These are phyloP conservation scores for Phyllostomus discolor DNA, from an alignment of 2,113 vertebrate genomes.

Conservation along the genomic window DNA sequence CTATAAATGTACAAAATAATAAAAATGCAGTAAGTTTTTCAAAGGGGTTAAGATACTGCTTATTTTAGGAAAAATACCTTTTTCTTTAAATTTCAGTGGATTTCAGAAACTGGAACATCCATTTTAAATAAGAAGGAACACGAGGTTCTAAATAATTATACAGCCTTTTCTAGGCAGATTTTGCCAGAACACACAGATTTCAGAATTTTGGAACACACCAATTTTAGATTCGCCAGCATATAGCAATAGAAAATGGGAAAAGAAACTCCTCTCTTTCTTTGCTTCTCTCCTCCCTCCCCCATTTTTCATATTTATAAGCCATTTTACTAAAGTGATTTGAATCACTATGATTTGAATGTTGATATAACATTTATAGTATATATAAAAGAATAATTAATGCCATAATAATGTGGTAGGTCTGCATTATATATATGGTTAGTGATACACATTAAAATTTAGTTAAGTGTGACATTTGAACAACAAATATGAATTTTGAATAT, in stretches of 20 bases:
- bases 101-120: background rate
- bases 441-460: background rate
- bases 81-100: background rate
- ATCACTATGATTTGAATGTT: background rate
- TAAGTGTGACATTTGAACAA: background rate
- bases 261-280: background rate
- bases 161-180: background rate
- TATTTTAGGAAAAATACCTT: background rate
- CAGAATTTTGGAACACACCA: background rate
- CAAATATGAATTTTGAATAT: background rate
- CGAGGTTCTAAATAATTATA: slow-evolving; percentile 9
- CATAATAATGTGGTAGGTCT: background rate
- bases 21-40: background rate
- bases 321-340: background rate
- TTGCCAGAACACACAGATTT: slow-evolving; percentile 43
- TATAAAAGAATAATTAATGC: background rate
- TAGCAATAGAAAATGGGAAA: background rate
- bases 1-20: background rate
- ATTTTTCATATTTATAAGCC: background rate
- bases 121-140: slow-evolving; percentile 21
- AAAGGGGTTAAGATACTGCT: background rate
- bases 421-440: background rate
- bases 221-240: slow-evolving; percentile 27
- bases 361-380: background rate
- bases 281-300: background rate